Evolutionary conservation across 2,113 vertebrate species (phyloP), one percentile per base, ranked within the genome.

Genomic region (Etheostoma spectabile): DNA sequence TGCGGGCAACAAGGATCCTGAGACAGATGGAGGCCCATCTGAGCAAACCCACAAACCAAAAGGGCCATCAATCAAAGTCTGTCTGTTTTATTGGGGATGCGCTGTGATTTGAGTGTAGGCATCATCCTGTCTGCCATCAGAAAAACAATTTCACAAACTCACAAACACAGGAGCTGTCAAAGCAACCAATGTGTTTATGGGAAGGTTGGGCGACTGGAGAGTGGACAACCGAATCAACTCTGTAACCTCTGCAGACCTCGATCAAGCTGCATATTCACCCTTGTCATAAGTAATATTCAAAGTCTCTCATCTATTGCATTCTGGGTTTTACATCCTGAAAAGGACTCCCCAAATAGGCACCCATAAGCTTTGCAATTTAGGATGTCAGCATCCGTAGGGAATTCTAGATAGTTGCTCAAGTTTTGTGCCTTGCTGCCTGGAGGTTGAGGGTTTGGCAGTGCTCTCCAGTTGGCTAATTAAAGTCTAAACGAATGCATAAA

Each of bases 401-500:
- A 49, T 74, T 83, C 46, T 12, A 74, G 68, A 46, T 59, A 64
- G 63, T 67, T 79, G 70, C 65, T 80, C 22, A 84, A 74, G 80
- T 88, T 77, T 56, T 70, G 68, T 76, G 68, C 62, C 35, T 85
- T 11, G 5, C 63, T 71, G 82, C 80, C 74, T 72, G 49, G 64
- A 79, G 46, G 65, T 67, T 66, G 67, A 57, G 74, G 79, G 74
- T 83, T 88, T 87, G 84, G 84, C 67, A 73, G 63, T 73, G 67
- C 72, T 85, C 77, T 89, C 66, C 38, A 86, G 82, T 79, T 85
- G 78, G 89, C 85, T 90, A 93, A 93, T 93, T 94, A 90, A 83
- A 87, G 89, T 84, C 87, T 86, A 89, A 94, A 92, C 80, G 90
- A 92, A 69, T 88, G 82, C 87, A 94, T 91, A 90, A 90, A 93